These are phyloP conservation scores for Griposia aprilina DNA, from an alignment of 2,888 invertebrate species.

Conservation along the genomic window DNA sequence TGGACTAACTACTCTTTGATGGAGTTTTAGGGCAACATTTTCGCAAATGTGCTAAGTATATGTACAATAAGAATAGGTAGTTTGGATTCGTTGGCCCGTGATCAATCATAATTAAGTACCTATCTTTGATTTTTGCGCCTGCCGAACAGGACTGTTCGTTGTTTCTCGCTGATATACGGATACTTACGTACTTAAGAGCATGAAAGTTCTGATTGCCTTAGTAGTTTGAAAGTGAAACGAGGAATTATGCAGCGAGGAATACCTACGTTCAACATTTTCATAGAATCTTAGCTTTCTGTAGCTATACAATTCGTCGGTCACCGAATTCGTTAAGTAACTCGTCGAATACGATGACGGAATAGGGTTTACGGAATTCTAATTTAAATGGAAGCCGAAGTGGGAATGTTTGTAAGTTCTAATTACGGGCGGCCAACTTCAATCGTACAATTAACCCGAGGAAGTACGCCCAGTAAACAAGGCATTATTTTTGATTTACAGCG, in stretches of 20 bases:
- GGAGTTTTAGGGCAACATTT: not conserved
- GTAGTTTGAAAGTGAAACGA: constrained; percentile 23
- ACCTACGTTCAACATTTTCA: not conserved
- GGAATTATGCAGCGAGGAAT: constrained; percentile 5
- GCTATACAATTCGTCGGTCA: not conserved
- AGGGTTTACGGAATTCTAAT: constrained; percentile 45
- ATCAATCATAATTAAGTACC: not conserved
- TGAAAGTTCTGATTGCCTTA: constrained; percentile 12
- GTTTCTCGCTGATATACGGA: constrained; percentile 6
- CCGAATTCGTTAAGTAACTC: constrained; percentile 33
- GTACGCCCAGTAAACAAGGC: constrained; percentile 49
- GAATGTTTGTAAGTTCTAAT: constrained; percentile 52
- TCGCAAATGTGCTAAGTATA: not conserved
- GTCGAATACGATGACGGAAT: constrained; percentile 35
- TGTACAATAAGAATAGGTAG: not conserved
- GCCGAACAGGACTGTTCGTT: constrained; percentile 1
- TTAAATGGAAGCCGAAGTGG: constrained; percentile 45
- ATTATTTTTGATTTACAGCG: constrained; percentile 47
- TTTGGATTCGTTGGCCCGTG: not conserved
- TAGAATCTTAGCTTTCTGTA: not conserved
- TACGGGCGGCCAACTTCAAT: constrained; percentile 44
- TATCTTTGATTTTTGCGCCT: not conserved
- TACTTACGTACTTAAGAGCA: not conserved
- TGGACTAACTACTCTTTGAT: not conserved
- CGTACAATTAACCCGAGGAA: constrained; percentile 48